These are phyloP conservation scores for Gallinago nigripennis DNA, from an alignment of 2,797 vertebrate genomes.

Conservation along the genomic window DNA sequence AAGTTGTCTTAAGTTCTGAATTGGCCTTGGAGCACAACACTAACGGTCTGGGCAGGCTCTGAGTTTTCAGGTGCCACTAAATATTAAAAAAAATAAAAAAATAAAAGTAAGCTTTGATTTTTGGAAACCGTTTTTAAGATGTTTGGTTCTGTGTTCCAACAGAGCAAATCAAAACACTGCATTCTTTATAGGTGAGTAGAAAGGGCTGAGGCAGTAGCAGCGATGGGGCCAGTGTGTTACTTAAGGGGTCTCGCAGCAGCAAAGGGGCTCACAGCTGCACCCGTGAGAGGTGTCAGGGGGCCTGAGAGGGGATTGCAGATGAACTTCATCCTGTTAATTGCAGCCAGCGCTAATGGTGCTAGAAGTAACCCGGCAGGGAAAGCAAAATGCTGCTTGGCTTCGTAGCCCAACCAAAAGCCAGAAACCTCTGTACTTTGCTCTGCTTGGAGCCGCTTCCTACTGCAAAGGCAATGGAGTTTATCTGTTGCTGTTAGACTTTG, in stretches of 20 bases:
- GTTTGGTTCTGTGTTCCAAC: neutral
- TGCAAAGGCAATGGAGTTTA: neutral
- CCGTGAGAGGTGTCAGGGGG: neutral
- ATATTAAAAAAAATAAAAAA: neutral
- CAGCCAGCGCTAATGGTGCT: neutral
- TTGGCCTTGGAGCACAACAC: neutral
- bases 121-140: neutral
- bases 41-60: neutral
- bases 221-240: neutral
- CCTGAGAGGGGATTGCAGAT: accelerated
- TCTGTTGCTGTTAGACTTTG: neutral
- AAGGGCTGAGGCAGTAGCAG: neutral
- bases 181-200: neutral
- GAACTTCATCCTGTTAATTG: neutral
- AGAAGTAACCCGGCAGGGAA: neutral
- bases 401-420: neutral
- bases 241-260: neutral
- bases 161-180: neutral
- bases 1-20: neutral
- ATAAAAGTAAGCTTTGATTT: neutral
- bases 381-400: neutral
- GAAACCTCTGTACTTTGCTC: neutral
- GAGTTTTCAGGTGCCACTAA: neutral
- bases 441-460: neutral
- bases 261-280: neutral